A percentile compares a stretch with the other conserved stretches of the same genome.
Evolutionary conservation across 2,888 invertebrate species (phyloP).

Genomic region (Iselma pallidipennis): DNA sequence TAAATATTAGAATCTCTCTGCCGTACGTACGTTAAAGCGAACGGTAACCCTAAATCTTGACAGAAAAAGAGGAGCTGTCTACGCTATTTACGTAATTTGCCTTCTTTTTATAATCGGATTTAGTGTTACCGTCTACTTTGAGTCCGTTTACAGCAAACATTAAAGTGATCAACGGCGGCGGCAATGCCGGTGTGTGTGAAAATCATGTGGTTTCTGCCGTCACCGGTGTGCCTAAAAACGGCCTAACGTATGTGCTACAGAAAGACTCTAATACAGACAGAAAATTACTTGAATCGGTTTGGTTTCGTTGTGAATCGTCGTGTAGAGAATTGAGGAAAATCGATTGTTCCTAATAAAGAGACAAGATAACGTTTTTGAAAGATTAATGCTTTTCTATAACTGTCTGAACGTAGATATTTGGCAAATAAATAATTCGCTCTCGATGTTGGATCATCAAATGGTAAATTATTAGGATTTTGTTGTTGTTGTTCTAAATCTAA

Average conservation of each 20-base stretch:
- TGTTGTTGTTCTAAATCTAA: slow-evolving; percentile 52
- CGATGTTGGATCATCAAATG: slow-evolving; percentile 48
- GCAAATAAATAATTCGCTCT: slow-evolving; percentile 62
- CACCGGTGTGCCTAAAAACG: too few relatives aligned
- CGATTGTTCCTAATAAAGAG: slow-evolving; percentile 7
- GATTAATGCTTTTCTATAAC: slow-evolving; percentile 82
- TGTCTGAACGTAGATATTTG: slow-evolving; percentile 78
- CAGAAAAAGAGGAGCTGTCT: not conserved
- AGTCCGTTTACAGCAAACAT: too few relatives aligned
- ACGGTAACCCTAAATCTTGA: too few relatives aligned
- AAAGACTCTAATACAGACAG: too few relatives aligned
- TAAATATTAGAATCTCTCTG: not conserved
- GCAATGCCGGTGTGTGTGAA: too few relatives aligned
- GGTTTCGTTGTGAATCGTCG: not conserved
- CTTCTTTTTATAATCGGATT: not conserved
- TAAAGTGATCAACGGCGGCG: too few relatives aligned
- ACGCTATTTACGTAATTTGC: slow-evolving; percentile 10
- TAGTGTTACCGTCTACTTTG: too few relatives aligned
- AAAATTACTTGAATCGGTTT: not conserved
- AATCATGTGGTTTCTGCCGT: too few relatives aligned
- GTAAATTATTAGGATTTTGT: slow-evolving; percentile 37
- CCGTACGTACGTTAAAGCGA: too few relatives aligned
- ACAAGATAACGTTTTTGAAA: slow-evolving; percentile 91
- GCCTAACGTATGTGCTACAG: too few relatives aligned
- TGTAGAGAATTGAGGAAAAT: not conserved